Evolutionary conservation across 2,113 vertebrate species (phyloP).

Genomic region (Corythaixoides concolor): DNA sequence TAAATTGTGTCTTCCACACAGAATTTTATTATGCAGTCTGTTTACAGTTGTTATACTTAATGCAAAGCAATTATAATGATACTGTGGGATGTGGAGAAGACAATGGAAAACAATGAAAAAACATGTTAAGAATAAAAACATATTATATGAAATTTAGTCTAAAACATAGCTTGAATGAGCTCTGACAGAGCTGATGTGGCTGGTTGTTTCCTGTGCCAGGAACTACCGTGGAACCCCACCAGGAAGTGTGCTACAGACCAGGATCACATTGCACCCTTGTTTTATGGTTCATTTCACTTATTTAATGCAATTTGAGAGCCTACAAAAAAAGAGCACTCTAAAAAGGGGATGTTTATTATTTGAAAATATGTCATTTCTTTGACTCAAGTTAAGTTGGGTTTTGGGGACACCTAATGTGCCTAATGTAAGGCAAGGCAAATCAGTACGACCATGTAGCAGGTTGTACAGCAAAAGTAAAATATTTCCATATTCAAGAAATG

Average conservation of each 20-base stretch:
- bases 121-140: conserved; percentile 35
- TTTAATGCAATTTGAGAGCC: conserved; percentile 78
- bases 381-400: conserved; percentile 47
- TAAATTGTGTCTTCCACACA: not conserved
- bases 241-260: conserved; percentile 73
- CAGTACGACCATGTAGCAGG: not conserved
- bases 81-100: not conserved
- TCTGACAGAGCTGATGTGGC: conserved; percentile 57
- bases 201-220: conserved; percentile 77
- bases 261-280: conserved; percentile 78
- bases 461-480: not conserved
- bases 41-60: not conserved
- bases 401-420: conserved; percentile 11
- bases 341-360: conserved; percentile 63
- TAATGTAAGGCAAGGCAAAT: not conserved
- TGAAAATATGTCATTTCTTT: conserved; percentile 56
- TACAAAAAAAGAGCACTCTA: conserved; percentile 68
- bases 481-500: not conserved
- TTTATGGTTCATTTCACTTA: conserved; percentile 82
- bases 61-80: not conserved
- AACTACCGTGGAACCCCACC: conserved; percentile 75
- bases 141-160: conserved; percentile 57
- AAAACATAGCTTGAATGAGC: conserved; percentile 71
- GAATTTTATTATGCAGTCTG: not conserved
- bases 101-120: conserved; percentile 28